A percentile compares a stretch with the other conserved stretches of the same genome.
Evolutionary conservation across 1,140 invertebrate species (phyloP).

Genomic region (Pseudomyrmex flavicornis): DNA sequence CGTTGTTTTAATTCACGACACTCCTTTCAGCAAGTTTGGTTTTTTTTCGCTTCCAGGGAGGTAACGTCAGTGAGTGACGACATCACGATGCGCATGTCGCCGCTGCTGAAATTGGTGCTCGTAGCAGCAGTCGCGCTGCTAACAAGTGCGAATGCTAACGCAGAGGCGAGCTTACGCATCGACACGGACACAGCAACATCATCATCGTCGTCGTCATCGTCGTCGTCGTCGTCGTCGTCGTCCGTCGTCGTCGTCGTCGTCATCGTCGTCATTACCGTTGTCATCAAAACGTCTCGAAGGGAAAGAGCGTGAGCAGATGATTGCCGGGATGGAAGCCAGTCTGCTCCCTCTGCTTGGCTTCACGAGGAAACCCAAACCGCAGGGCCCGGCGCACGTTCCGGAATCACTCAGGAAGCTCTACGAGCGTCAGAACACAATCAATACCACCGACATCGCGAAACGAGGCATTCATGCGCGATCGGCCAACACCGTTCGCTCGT

Average conservation of each 20-base stretch:
- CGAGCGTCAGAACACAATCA: conserved; percentile 87
- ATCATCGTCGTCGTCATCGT: conserved; percentile 13
- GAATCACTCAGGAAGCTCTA: conserved; percentile 93
- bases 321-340: conserved; percentile 87
- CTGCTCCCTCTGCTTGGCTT: conserved; percentile 92
- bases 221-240: neutral
- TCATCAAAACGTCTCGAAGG: conserved; percentile 43
- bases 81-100: conserved; percentile 85
- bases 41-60: conserved; percentile 79
- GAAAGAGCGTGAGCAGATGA: conserved; percentile 74
- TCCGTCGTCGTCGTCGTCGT: neutral
- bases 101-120: conserved; percentile 84
- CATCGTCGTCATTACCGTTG: neutral
- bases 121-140: conserved; percentile 83
- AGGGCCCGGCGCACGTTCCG: conserved; percentile 87
- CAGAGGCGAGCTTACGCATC: conserved; percentile 50
- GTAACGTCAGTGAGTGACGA: conserved; percentile 82
- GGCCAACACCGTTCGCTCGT: conserved; percentile 95
- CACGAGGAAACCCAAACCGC: conserved; percentile 86
- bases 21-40: conserved; percentile 52
- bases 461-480: conserved; percentile 88
- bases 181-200: conserved; percentile 53
- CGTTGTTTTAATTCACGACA: neutral
- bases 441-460: conserved; percentile 88
- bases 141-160: conserved; percentile 74